These are phyloP conservation scores for Mycalesis mineus DNA, from an alignment of 2,888 invertebrate genomes.

Conservation along the genomic window DNA sequence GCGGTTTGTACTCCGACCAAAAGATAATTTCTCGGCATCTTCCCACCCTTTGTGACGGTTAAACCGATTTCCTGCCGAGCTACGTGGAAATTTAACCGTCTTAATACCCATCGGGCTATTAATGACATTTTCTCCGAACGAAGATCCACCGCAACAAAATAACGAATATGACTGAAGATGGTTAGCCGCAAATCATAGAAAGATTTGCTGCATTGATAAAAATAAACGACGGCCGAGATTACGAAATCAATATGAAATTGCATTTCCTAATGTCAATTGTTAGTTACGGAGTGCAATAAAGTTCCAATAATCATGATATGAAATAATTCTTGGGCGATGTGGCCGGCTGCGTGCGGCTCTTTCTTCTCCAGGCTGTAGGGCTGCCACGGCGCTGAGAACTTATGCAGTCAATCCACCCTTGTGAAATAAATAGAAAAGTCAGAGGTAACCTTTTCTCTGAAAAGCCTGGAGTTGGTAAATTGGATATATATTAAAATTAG, in stretches of 20 bases:
- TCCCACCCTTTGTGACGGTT: conserved; percentile 72
- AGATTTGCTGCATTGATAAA: conserved; percentile 76
- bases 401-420: too few relatives aligned
- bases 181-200: conserved; percentile 77
- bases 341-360: conserved; percentile 48
- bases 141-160: conserved; percentile 63
- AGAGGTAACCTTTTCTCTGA: too few relatives aligned
- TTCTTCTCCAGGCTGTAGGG: conserved; percentile 32
- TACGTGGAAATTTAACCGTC: conserved; percentile 73
- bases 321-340: conserved; percentile 74
- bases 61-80: conserved; percentile 72
- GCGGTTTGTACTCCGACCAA: conserved; percentile 70
- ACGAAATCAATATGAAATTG: conserved; percentile 78
- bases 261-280: conserved; percentile 79
- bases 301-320: conserved; percentile 79
- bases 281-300: conserved; percentile 79
- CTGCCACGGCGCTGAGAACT: neutral
- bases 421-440: too few relatives aligned
- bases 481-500: too few relatives aligned
- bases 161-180: conserved; percentile 60
- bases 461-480: too few relatives aligned
- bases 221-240: conserved; percentile 71
- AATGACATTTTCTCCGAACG: conserved; percentile 71
- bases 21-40: conserved; percentile 75
- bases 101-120: conserved; percentile 74